A percentile compares a stretch with the other conserved stretches of the same genome.
Conservation (phyloP, 1,140 invertebrate species). For the Spodoptera litura region DNA sequence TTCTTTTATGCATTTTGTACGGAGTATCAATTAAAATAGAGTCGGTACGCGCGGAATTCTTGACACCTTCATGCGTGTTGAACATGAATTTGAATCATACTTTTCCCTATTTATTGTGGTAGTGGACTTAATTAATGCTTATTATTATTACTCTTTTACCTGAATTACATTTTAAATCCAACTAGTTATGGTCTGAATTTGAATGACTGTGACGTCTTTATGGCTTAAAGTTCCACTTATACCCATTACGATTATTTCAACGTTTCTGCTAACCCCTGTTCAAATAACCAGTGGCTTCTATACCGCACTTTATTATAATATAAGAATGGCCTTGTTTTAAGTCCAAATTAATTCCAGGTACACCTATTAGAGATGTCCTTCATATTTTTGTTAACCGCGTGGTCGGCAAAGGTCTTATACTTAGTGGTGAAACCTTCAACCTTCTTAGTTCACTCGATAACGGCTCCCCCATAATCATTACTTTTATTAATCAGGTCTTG, state of each 20-base stretch:
- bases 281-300: neutral
- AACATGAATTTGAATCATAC: neutral
- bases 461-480: conserved; percentile 10
- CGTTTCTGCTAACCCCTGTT: neutral
- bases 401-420: conserved; percentile 28
- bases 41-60: neutral
- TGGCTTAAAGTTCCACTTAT: too few species aligned
- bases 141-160: neutral
- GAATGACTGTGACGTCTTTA: too few species aligned
- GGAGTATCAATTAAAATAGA: neutral
- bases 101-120: neutral
- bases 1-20: neutral
- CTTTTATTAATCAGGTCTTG: neutral
- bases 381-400: conserved; percentile 42
- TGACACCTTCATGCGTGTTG: conserved; percentile 1
- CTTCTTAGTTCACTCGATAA: conserved; percentile 25
- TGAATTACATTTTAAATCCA: neutral
- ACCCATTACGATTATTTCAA: neutral
- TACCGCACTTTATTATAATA: conserved; percentile 29
- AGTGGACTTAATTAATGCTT: neutral
- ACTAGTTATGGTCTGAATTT: too few species aligned
- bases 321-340: conserved; percentile 40
- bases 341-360: conserved; percentile 47
- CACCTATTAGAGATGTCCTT: conserved; percentile 46
- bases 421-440: conserved; percentile 38